phyloP scores from a whole-genome alignment of 2,113 vertebrate genomes.

The Lynx canadensis region DNA sequence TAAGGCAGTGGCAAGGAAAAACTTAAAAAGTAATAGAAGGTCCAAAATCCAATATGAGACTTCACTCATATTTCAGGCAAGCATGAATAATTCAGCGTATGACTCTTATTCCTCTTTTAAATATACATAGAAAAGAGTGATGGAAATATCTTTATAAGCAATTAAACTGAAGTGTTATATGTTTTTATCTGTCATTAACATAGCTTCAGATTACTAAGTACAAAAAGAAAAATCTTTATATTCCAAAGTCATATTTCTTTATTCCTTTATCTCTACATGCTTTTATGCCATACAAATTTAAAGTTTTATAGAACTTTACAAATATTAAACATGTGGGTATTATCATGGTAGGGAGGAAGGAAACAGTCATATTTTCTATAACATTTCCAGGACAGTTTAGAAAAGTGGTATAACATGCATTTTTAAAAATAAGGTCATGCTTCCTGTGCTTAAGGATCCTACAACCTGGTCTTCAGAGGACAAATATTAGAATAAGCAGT shows the following conservation, averaged over 20 bases:
- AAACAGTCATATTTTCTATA: not conserved
- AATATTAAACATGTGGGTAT: not conserved
- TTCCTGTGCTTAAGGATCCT: not conserved
- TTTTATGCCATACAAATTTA: not conserved
- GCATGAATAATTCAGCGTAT: not conserved
- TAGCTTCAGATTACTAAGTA: not conserved
- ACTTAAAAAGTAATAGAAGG: not conserved
- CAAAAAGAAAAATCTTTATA: not conserved
- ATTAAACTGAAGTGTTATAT: not conserved
- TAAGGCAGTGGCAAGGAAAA: not conserved
- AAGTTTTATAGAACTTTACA: not conserved
- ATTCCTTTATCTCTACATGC: not conserved
- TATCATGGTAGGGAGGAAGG: not conserved
- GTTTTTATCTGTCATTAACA: not conserved
- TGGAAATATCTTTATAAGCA: not conserved
- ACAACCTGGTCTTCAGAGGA: not conserved
- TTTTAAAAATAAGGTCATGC: not conserved
- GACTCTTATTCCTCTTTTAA: not conserved
- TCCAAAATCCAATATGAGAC: not conserved
- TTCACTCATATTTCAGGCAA: conserved; percentile 5
- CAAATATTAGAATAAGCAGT: not conserved
- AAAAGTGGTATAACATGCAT: not conserved
- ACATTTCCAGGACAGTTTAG: not conserved
- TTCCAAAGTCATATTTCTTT: not conserved
- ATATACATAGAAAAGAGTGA: not conserved